A percentile compares a stretch with the other conserved stretches of the same genome.
Evolutionary conservation across 2,113 vertebrate genomes (phyloP).

Genomic region (Rutilus rutilus): DNA sequence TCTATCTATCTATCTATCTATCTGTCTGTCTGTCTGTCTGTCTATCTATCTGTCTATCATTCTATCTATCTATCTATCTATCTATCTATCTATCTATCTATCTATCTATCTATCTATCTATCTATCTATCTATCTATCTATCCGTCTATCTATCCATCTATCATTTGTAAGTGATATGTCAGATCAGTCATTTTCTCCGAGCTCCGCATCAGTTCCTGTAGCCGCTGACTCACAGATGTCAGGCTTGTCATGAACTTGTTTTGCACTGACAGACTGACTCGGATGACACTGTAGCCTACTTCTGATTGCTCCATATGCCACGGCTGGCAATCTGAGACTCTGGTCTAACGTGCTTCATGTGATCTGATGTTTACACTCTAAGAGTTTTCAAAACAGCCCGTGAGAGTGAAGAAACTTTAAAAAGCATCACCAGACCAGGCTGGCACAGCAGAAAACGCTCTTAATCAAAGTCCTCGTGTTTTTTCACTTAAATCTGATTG

Average conservation of each 20-base stretch:
- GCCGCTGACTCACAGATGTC: slow-evolving; percentile 16
- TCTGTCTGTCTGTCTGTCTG: rapidly evolving
- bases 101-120: neutral
- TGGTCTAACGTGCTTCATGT: slow-evolving; percentile 62
- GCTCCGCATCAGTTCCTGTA: neutral
- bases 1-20: neutral
- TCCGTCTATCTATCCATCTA: neutral
- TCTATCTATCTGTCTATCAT: neutral
- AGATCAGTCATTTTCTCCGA: neutral
- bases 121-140: neutral
- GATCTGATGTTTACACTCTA: slow-evolving; percentile 17
- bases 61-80: neutral
- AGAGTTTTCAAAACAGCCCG: neutral
- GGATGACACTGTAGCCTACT: neutral
- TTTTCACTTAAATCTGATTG: neutral
- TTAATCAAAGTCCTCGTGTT: neutral
- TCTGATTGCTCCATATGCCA: slow-evolving; percentile 25
- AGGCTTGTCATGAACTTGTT: slow-evolving; percentile 8
- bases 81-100: rapidly evolving
- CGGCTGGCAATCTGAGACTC: slow-evolving; percentile 62
- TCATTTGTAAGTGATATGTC: neutral
- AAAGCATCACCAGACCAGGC: neutral
- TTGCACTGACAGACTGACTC: neutral
- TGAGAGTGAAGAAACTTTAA: neutral
- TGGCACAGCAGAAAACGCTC: neutral